Evolutionary conservation across 30 jellyfish, hydroid and myxozoan species (phyloP), one percentile per base, ranked within the genome.

Genomic region (Turritopsis dohrnii): DNA sequence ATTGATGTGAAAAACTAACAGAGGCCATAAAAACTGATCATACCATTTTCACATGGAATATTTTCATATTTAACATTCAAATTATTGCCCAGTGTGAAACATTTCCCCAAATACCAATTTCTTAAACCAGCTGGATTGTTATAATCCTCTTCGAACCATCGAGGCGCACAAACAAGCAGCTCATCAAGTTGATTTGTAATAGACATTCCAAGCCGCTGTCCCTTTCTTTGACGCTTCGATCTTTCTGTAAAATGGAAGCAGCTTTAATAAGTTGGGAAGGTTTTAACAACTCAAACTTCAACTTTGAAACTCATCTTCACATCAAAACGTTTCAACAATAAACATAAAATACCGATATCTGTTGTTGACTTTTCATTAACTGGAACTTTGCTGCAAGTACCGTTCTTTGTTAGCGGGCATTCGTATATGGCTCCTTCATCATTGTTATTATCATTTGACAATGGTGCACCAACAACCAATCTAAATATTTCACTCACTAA

Each of bases 381-480:
- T 22, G 86, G 71, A n/a, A 84, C 30, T 22, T 52, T 72, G 53
- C 13, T 24, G 72, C 90, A 84, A 28, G 18, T 29, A 7, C 29
- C 25, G 19, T 22, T 52, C 1, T 53, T 28, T 28, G 31, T 74
- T 79, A 84, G 16, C 9, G 52, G 66, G 53, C 90, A 84, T 52
- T 79, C 24, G 23, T 30, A 84, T 41, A 84, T 85, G 1, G 86
- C 90, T n/a, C 90, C 90, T 52, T 84, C 77, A n/a, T n/a, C 9
- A 27, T 69, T 69, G 22, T 27, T 27, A n/a, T 16, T n/a, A 69
- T 0, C 28, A 69, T 69, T 69, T 23, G 31, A 16, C 30, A 69
- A 69, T 19, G 77, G 77, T n/a, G 77, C 77, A 7, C 77, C 77
- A 69, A 69, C 30, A 69, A 69, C 17, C 19, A 69, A 69, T 21